Evolutionary conservation across 2,888 invertebrate genomes (phyloP), one percentile per base, ranked within the genome.

Genomic region (Leistus spinibarbis): DNA sequence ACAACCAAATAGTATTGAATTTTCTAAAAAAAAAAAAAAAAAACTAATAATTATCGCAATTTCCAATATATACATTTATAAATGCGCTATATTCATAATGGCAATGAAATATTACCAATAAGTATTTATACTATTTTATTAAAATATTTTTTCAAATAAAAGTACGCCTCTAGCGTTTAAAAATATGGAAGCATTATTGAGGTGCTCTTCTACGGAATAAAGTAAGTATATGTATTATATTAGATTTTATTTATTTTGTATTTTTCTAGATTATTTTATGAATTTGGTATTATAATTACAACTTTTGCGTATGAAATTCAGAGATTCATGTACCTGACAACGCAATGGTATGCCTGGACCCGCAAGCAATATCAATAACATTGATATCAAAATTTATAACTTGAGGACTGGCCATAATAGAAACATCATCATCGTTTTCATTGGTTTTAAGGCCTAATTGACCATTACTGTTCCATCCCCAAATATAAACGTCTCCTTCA

Each of bases 401-500:
- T 78, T 87, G 87, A 20, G 88, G 86, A 23, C 85, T 81, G 1
- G 89, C 85, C 80, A 87, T 82, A 27, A 88, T 82, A 22, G 85
- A 84, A 78, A 87, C 81, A 16, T 83, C 82, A 17, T 78, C 81
- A 77, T 84, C 82, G 53, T 82, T 82, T 76, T 86, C 86, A 76
- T 86, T 82, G 5, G 83, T 81, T 40, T 85, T 83, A 27, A 93
- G 84, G 5, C 97, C 97, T 16, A 97, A 85, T 84, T 97, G 96
- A 0, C 97, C 96, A 81, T 90, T 90, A 77, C 93, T 91, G 85
- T 97, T 97, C 92, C 94, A 96, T 5, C 97, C 97, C 97, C 97
- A 97, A 1, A 90, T 88, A 82, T 96, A 97, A 0, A 96, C 82
- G 83, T 96, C 96, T 13, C 95, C 96, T 84, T 88, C 89, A 80